A percentile compares a stretch with the other conserved stretches of the same genome.
These are phyloP conservation scores for Rhingia campestris DNA, from an alignment of 2,888 invertebrate species.

Conservation along the genomic window DNA sequence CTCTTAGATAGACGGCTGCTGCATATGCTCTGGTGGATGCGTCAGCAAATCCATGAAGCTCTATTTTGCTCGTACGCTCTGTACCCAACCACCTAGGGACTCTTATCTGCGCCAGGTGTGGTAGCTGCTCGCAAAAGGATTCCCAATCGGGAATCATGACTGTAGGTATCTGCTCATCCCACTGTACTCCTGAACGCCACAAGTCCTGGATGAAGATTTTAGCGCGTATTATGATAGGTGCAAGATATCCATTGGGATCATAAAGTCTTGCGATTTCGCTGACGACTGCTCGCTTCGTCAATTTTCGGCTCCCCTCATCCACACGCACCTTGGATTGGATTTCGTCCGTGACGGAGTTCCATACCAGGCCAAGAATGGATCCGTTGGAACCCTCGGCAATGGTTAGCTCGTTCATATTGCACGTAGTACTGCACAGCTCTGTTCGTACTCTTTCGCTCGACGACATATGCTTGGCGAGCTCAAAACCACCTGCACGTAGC, in stretches of 20 bases:
- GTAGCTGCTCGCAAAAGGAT: conserved; percentile 3
- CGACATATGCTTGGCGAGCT: too few species aligned
- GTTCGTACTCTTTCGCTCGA: too few species aligned
- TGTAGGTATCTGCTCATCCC: not conserved
- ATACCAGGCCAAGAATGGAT: conserved; percentile 2
- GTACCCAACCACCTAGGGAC: conserved; percentile 16
- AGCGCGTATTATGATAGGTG: too few species aligned
- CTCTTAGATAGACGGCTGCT: not conserved
- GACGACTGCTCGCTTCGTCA: too few species aligned
- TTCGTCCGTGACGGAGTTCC: not conserved
- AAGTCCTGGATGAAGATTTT: too few species aligned
- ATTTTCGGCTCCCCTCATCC: not conserved
- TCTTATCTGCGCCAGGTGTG: conserved; percentile 1
- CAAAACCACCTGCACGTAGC: not conserved
- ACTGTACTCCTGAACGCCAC: too few species aligned
- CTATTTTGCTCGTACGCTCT: not conserved
- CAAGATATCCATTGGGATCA: too few species aligned
- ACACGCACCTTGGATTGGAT: not conserved
- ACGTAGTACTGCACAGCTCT: not conserved
- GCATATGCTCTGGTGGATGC: conserved; percentile 5
- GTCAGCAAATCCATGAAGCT: conserved; percentile 27
- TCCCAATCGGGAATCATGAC: conserved; percentile 1
- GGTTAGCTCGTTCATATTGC: not conserved
- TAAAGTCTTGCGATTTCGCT: too few species aligned
- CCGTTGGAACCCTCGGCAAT: not conserved